A percentile compares a stretch with the other conserved stretches of the same genome.
These are phyloP conservation scores for Torymus aiolomorphi DNA, from an alignment of 2,888 invertebrate species.

Conservation along the genomic window DNA sequence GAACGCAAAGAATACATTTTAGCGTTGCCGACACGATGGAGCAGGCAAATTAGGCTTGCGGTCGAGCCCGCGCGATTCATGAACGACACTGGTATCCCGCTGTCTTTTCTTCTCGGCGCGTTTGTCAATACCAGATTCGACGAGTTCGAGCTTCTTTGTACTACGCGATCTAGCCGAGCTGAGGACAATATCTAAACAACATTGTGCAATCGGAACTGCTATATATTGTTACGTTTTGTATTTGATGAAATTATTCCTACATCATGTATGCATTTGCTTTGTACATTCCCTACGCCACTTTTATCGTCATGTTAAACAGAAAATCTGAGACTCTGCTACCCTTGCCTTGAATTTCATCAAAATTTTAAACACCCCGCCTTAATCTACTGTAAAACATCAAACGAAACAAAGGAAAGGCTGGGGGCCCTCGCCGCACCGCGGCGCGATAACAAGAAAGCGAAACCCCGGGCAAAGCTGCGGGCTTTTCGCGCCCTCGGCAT, in stretches of 20 bases:
- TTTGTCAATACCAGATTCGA: constrained; percentile 40
- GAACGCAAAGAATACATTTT: not conserved
- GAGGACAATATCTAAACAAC: no score
- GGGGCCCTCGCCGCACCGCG: not conserved
- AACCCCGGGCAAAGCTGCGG: not conserved
- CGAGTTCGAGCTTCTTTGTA: no score
- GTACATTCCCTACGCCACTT: no score
- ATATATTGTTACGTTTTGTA: no score
- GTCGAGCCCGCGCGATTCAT: not conserved
- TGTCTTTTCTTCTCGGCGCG: not conserved
- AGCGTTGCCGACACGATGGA: not conserved
- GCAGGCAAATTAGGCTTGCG: constrained; percentile 12
- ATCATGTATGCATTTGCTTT: no score
- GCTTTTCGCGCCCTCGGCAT: constrained; percentile 22
- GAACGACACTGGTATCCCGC: not conserved
- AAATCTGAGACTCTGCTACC: no score
- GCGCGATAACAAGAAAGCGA: not conserved
- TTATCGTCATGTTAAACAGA: no score
- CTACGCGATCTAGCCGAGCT: no score
- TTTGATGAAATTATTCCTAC: no score
- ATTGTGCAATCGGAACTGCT: constrained; percentile 1
- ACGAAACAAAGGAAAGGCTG: not conserved
- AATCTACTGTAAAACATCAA: not conserved
- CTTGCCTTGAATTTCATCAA: not conserved
- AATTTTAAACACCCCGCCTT: not conserved